These are phyloP conservation scores for Epinotia bilunana DNA, from an alignment of 2,888 invertebrate species.

Conservation along the genomic window DNA sequence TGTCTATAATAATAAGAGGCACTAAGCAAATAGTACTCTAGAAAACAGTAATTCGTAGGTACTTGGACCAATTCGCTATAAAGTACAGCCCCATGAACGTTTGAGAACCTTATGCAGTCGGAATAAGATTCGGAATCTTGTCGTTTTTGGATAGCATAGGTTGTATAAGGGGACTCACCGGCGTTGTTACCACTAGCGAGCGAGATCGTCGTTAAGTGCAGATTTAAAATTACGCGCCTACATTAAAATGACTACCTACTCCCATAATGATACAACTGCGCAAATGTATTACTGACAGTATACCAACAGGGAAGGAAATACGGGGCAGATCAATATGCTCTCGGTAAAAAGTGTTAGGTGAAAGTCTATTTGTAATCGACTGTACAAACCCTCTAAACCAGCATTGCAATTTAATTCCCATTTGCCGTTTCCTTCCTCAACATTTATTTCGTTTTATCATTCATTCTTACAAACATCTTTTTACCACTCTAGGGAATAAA, in stretches of 20 bases:
- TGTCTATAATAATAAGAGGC: background rate
- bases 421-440: background rate
- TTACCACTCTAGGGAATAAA: slow-evolving; percentile 2
- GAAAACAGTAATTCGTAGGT: background rate
- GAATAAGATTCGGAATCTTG: background rate
- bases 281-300: too few relatives aligned
- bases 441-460: background rate
- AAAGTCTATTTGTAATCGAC: too few relatives aligned
- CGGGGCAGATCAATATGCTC: too few relatives aligned
- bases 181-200: too few relatives aligned
- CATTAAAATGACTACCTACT: too few relatives aligned
- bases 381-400: background rate
- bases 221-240: too few relatives aligned
- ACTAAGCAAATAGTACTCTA: background rate
- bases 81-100: background rate
- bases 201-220: too few relatives aligned
- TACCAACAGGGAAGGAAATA: too few relatives aligned
- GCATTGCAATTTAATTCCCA: background rate
- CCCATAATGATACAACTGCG: too few relatives aligned
- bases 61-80: background rate
- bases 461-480: background rate
- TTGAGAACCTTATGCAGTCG: background rate
- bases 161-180: background rate
- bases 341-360: too few relatives aligned
- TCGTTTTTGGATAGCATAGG: background rate